A percentile compares a stretch with the other conserved stretches of the same genome.
Evolutionary conservation across 2,113 vertebrate species (phyloP).

Genomic region (Dromas ardeola): DNA sequence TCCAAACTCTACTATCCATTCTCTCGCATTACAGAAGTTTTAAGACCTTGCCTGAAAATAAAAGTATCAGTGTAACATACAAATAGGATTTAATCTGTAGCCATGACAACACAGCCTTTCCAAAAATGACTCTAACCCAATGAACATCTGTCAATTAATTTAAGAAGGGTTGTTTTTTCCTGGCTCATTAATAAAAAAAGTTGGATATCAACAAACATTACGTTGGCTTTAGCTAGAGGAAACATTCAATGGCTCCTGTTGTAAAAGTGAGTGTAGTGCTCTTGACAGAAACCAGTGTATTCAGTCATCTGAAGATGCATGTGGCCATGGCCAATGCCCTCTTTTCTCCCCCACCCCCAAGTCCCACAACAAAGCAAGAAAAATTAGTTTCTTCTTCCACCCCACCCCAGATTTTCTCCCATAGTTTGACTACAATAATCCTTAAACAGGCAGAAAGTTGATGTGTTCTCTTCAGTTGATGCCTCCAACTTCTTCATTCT

Average conservation of each 20-base stretch:
- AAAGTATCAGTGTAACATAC: neutral
- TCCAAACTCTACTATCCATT: neutral
- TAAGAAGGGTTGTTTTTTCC: slow-evolving; percentile 9
- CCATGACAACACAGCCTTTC: slow-evolving; percentile 12
- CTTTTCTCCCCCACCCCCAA: neutral
- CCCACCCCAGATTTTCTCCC: slow-evolving; percentile 37
- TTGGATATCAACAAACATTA: slow-evolving; percentile 45
- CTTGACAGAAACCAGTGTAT: slow-evolving; percentile 57
- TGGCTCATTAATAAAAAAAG: slow-evolving; percentile 29
- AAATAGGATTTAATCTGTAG: slow-evolving; percentile 17
- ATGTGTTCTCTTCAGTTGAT: slow-evolving; percentile 45
- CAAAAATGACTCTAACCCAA: neutral
- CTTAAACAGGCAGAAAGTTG: slow-evolving; percentile 45
- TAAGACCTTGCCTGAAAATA: slow-evolving; percentile 17
- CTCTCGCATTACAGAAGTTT: neutral
- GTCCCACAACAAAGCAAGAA: slow-evolving; percentile 25
- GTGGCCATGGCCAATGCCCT: neutral
- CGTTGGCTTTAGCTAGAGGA: slow-evolving; percentile 61
- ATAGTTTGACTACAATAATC: slow-evolving; percentile 42
- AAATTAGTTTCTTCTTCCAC: slow-evolving; percentile 12
- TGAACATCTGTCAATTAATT: neutral
- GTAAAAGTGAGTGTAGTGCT: slow-evolving; percentile 53
- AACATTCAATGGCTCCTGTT: slow-evolving; percentile 59
- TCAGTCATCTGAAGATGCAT: slow-evolving; percentile 38
- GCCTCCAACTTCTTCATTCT: slow-evolving; percentile 69